Percentiles rank a stretch among this genome's conserved stretches.
Evolutionary conservation across 1,140 invertebrate genomes (phyloP).

Genomic region (Portunus trituberculatus): DNA sequence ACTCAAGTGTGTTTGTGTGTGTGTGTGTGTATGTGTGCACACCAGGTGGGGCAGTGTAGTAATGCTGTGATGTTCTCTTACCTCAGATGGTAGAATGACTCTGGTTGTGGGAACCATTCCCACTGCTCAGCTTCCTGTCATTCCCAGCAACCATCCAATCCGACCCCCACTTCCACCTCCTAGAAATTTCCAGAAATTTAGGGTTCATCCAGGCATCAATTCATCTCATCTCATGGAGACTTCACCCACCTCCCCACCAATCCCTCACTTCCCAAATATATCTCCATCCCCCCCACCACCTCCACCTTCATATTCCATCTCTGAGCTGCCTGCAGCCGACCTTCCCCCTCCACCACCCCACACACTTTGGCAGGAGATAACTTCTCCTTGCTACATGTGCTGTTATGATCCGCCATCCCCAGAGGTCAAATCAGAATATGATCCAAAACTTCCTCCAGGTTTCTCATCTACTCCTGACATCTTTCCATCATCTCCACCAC

Average conservation of each 20-base stretch:
- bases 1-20: too few species aligned
- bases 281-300: conserved; percentile 69
- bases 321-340: conserved; percentile 62
- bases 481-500: conserved; percentile 3
- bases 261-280: conserved; percentile 41
- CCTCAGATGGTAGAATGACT: conserved; percentile 76
- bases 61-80: conserved; percentile 61
- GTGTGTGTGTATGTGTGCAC: not conserved
- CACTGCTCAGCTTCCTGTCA: conserved; percentile 21
- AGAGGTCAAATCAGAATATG: conserved; percentile 74
- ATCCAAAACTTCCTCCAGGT: conserved; percentile 68
- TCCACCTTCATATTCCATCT: conserved; percentile 59
- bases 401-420: conserved; percentile 76
- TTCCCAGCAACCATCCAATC: not conserved
- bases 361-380: conserved; percentile 31
- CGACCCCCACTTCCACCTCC: conserved; percentile 58
- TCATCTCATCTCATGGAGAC: not conserved
- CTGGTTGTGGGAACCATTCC: conserved; percentile 55
- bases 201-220: not conserved
- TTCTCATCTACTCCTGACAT: conserved; percentile 31
- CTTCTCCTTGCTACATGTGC: conserved; percentile 66
- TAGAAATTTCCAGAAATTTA: not conserved
- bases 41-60: not conserved
- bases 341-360: conserved; percentile 66
- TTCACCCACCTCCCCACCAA: not conserved